Base-by-base conservation (phyloP, 2,797 vertebrate species). In the Thaleichthys pacificus region DNA sequence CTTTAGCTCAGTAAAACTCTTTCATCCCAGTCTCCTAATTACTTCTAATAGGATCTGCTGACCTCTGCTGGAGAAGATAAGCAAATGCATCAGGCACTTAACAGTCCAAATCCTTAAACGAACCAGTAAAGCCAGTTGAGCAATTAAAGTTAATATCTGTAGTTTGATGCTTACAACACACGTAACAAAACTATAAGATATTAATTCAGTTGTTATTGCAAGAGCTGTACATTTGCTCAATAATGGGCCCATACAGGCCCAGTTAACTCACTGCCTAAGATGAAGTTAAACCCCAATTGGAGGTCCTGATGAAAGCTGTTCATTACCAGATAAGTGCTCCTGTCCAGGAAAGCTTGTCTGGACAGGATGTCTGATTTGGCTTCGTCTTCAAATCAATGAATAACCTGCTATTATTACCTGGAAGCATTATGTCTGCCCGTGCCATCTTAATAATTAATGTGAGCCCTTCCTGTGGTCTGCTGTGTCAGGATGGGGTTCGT, bases 321-420 rank as follows among this genome's bases (percentile, higher is more conserved):
- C 17, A 17, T 67, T 47, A 28, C 6, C 65, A 66, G 51, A 60
- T 57, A 71, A 72, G 63, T 66, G 63, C 30, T 62, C 21, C 30
- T 58, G 21, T 72, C n/a, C 71, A 12, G 65, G 42, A 51, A 51
- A 24, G 42, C 65, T 26, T 66, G 65, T 12, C 64, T 51, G 12
- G 42, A 51, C 51, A 47, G 26, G 58, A 61, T 12, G 65, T 51
- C 47, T 67, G 47, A 24, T 47, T 67, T 61, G 8, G 22, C 58
- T 26, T 5, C 24, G 8, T 67, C 47, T 47, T 28, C 14, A 49
- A 15, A 66, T 67, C 47, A 14, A 67, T 51, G 24, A 51, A 67
- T n/a, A 51, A 24, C 47, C 65, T 67, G 21, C 7, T 5, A 49
- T 51, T 66, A 51, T 51, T 54, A 49, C 12, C 22, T 66, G 65